Conservation (phyloP, 2,888 invertebrate species). For the Leptopterna dolabrata region DNA sequence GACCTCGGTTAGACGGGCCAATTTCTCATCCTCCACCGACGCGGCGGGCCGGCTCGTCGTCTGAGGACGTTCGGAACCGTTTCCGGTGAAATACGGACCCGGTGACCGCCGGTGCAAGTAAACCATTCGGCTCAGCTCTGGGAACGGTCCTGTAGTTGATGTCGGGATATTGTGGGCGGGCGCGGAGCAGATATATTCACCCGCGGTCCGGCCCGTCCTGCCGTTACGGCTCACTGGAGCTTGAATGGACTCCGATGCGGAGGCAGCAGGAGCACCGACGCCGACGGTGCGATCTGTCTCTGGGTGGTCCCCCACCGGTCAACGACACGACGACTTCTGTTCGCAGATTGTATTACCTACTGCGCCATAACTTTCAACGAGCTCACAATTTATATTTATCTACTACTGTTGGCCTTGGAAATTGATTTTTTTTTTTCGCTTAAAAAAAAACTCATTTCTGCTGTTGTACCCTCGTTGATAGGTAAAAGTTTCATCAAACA, state of each 20-base stretch:
- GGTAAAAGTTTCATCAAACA: no score
- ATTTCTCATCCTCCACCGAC: neutral
- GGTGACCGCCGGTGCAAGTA: conserved; percentile 34
- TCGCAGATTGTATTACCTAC: neutral
- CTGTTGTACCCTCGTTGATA: no score
- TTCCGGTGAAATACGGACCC: conserved; percentile 43
- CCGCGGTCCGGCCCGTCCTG: neutral
- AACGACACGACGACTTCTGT: neutral
- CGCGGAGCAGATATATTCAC: conserved; percentile 15
- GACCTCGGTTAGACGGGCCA: no score
- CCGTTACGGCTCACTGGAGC: conserved; percentile 32
- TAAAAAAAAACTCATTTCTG: no score
- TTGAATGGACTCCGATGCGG: neutral
- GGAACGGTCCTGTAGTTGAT: neutral
- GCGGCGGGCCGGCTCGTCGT: neutral
- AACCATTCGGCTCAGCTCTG: conserved; percentile 8
- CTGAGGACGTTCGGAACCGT: conserved; percentile 18
- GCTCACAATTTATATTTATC: no score
- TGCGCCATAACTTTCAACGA: neutral
- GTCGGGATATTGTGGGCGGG: conserved; percentile 25
- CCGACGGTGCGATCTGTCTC: neutral
- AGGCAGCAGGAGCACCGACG: neutral
- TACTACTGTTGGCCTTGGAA: no score
- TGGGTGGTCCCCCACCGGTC: conserved; percentile 16
- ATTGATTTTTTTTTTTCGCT: no score